phyloP scores from a whole-genome alignment of 2,888 invertebrate species.

The Ashinkailepas kermadecensis region DNA sequence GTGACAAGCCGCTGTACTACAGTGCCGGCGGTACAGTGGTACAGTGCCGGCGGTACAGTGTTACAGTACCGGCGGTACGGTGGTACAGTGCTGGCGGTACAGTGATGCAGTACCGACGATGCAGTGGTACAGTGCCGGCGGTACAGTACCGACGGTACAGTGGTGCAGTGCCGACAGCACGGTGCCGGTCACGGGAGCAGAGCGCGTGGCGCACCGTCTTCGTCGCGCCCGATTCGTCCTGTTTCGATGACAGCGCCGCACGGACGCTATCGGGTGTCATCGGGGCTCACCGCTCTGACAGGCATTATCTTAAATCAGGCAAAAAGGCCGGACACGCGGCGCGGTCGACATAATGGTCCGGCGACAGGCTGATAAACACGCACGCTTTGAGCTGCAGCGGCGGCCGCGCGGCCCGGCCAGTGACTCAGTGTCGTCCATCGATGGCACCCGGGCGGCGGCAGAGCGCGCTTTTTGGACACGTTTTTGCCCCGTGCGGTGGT shows the following conservation, averaged over 20 bases:
- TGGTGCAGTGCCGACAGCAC: no score
- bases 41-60: no score
- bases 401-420: background rate
- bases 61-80: no score
- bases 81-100: no score
- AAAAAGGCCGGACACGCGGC: background rate
- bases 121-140: no score
- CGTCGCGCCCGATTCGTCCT: background rate
- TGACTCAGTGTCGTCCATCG: no score
- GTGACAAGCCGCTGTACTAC: no score
- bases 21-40: no score
- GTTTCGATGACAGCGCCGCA: background rate
- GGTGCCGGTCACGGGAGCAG: no score
- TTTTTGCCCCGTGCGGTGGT: background rate
- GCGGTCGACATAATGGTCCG: background rate
- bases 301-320: constrained; percentile 19
- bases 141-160: no score
- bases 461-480: background rate
- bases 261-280: background rate
- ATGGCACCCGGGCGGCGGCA: background rate
- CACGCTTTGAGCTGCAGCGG: background rate
- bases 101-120: no score
- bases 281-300: background rate
- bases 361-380: background rate
- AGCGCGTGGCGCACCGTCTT: no score